Conservation (phyloP, 2,113 vertebrate genomes). For the Microtus oregoni region DNA sequence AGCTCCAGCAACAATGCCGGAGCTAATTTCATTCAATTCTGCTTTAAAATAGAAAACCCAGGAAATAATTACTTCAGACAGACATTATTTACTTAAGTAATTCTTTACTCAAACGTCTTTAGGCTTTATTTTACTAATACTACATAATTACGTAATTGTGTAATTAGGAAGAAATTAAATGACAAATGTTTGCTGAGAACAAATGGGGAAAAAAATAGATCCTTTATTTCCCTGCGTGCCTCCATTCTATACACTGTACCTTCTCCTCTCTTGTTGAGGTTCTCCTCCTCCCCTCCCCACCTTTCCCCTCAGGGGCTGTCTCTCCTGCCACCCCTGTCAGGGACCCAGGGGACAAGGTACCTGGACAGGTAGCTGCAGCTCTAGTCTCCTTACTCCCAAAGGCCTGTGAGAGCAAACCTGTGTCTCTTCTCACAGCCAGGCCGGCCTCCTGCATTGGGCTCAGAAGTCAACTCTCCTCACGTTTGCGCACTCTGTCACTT, state of each 20-base stretch:
- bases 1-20: slow-evolving; percentile 46
- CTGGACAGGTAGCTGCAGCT: background rate
- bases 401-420: background rate
- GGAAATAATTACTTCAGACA: slow-evolving; percentile 82
- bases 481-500: background rate
- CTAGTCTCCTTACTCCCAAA: background rate
- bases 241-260: background rate
- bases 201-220: slow-evolving; percentile 71
- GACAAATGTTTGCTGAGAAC: slow-evolving; percentile 81
- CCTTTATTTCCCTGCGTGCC: slow-evolving; percentile 48
- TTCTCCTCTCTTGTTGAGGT: slow-evolving; percentile 15
- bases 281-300: background rate
- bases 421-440: background rate
- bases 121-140: slow-evolving; percentile 87
- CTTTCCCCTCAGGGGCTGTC: background rate
- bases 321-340: too few species aligned
- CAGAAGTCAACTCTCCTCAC: background rate
- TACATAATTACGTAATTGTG: slow-evolving; percentile 84
- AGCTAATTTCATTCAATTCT: slow-evolving; percentile 75
- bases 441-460: background rate
- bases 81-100: slow-evolving; percentile 87
- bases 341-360: background rate
- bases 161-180: slow-evolving; percentile 85
- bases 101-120: slow-evolving; percentile 86
- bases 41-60: slow-evolving; percentile 74